These are phyloP conservation scores for Paramormyrops hopkinsi DNA, from an alignment of 2,797 vertebrate genomes.

Conservation along the genomic window DNA sequence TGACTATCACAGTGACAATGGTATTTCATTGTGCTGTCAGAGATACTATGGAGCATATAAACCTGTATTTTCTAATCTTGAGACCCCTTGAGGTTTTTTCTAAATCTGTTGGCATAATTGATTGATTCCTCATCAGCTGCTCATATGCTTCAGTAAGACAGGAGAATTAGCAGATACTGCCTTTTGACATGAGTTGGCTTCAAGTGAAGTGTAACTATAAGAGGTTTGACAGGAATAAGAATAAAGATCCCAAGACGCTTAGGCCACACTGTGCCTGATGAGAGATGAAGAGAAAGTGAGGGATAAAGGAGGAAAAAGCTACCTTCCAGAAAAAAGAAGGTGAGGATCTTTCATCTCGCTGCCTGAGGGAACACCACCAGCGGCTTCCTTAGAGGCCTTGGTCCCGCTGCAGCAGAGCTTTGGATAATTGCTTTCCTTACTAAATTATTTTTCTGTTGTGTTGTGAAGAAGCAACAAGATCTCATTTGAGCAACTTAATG, in stretches of 20 bases:
- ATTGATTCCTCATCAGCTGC: neutral
- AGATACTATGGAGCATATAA: neutral
- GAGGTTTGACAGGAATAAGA: neutral
- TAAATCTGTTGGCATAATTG: neutral
- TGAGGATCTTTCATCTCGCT: neutral
- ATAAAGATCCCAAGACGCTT: neutral
- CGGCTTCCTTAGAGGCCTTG: neutral
- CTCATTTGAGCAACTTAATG: constrained; percentile 30
- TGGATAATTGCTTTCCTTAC: constrained; percentile 40
- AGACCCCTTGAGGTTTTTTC: constrained; percentile 1
- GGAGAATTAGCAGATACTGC: neutral
- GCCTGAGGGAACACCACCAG: neutral
- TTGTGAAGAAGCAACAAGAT: constrained; percentile 17
- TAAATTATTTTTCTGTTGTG: constrained; percentile 20
- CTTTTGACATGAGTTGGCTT: neutral
- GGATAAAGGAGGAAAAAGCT: neutral
- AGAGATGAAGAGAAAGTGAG: neutral
- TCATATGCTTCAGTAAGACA: neutral
- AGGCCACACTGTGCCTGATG: neutral
- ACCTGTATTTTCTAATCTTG: neutral
- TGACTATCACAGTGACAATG: neutral
- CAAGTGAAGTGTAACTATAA: neutral
- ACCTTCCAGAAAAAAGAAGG: neutral
- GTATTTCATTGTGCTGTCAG: neutral
- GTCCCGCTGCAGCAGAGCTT: constrained; percentile 7